A percentile compares a stretch with the other conserved stretches of the same genome.
These are phyloP conservation scores for Digitonthophagus gazella DNA, from an alignment of 2,888 invertebrate genomes.

Conservation along the genomic window DNA sequence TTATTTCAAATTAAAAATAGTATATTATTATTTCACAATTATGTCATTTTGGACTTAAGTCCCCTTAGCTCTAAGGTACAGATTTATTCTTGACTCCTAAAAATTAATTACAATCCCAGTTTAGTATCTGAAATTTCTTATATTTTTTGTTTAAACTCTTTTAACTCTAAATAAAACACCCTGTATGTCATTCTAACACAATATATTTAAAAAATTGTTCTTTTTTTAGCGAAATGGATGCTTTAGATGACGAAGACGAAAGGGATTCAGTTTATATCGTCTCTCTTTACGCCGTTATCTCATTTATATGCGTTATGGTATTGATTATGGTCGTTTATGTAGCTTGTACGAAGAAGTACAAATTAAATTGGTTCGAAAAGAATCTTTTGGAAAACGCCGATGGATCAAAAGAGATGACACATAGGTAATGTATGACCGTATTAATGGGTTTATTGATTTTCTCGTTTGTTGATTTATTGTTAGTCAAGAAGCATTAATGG, in stretches of 20 bases:
- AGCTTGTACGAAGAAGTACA: slow-evolving; percentile 55
- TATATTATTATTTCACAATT: too few relatives aligned
- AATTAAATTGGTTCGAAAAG: slow-evolving; percentile 61
- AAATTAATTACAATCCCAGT: too few relatives aligned
- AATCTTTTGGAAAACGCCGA: slow-evolving; percentile 56
- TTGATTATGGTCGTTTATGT: slow-evolving; percentile 54
- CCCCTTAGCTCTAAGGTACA: too few relatives aligned
- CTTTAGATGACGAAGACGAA: slow-evolving; percentile 30
- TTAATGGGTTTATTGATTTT: not conserved
- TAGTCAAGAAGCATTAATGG: slow-evolving; percentile 54
- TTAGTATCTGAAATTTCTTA: too few relatives aligned
- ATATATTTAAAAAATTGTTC: not conserved
- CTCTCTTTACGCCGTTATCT: slow-evolving; percentile 52
- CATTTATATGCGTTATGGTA: slow-evolving; percentile 53
- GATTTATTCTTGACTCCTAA: too few relatives aligned
- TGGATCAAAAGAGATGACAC: slow-evolving; percentile 46
- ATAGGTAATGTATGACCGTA: too few relatives aligned
- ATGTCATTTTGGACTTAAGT: too few relatives aligned
- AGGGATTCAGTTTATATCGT: slow-evolving; percentile 39
- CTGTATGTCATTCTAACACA: not conserved
- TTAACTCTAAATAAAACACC: too few relatives aligned
- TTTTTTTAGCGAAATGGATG: slow-evolving; percentile 27
- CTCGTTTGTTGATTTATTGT: slow-evolving; percentile 25
- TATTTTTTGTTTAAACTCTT: too few relatives aligned
- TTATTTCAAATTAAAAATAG: too few relatives aligned